Conservation (phyloP, 2,797 vertebrate species). For the Phaenicophaeus curvirostris region DNA sequence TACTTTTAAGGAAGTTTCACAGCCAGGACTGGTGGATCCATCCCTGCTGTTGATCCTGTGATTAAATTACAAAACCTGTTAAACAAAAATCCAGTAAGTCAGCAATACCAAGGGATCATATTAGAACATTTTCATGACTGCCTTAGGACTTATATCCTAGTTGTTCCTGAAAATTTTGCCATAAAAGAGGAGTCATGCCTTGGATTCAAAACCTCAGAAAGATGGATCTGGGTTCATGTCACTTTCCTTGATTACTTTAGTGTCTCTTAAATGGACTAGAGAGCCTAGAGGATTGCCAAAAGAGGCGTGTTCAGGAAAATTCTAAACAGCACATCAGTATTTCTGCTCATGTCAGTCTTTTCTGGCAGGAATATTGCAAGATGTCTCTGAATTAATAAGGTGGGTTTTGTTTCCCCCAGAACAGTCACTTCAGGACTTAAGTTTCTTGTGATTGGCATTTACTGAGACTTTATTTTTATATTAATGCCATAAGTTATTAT, state of each 20-base stretch:
- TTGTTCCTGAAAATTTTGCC: not conserved
- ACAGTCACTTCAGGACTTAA: not conserved
- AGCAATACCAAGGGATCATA: not conserved
- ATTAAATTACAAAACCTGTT: not conserved
- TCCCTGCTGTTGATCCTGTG: not conserved
- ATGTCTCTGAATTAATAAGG: not conserved
- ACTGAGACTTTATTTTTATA: too few species aligned
- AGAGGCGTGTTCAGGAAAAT: not conserved
- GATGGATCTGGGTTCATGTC: not conserved
- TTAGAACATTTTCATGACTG: rapidly evolving
- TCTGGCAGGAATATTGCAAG: not conserved
- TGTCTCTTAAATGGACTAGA: not conserved
- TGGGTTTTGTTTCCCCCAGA: not conserved
- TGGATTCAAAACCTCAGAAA: not conserved
- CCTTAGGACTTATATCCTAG: not conserved
- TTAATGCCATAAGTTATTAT: too few species aligned
- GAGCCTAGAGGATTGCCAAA: not conserved
- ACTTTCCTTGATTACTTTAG: not conserved
- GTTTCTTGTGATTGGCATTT: not conserved
- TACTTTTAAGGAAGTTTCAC: not conserved
- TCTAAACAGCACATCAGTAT: not conserved
- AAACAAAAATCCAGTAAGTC: not conserved
- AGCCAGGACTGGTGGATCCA: not conserved
- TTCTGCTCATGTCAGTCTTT: not conserved
- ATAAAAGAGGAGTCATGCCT: not conserved